Percentiles rank a stretch among this genome's conserved stretches.
These are phyloP conservation scores for Danio aesculapii DNA, from an alignment of 2,797 vertebrate genomes.

Conservation along the genomic window DNA sequence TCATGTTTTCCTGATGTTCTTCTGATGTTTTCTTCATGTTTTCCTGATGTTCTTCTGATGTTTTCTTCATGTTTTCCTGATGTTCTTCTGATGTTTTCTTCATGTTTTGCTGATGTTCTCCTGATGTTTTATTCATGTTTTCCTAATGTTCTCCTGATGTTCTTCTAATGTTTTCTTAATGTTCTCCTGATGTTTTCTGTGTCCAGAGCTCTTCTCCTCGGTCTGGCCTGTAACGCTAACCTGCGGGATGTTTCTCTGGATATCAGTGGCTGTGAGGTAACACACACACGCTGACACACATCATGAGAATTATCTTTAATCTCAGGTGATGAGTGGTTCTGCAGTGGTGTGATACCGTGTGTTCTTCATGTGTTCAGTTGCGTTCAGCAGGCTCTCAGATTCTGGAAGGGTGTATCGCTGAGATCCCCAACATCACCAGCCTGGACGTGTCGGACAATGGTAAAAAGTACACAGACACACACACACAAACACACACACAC, in stretches of 20 bases:
- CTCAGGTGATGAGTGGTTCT: not conserved
- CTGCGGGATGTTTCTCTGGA: slow-evolving; percentile 93
- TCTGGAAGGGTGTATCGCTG: slow-evolving; percentile 95
- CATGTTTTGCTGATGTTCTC: fast-evolving
- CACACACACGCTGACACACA: not conserved
- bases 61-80: fast-evolving
- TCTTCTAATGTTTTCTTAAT: fast-evolving
- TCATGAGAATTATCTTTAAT: not conserved
- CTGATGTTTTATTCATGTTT: not conserved
- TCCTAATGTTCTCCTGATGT: fast-evolving
- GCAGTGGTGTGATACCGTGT: slow-evolving; percentile 20
- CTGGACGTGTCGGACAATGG: slow-evolving; percentile 97
- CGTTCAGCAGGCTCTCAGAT: slow-evolving; percentile 94
- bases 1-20: not conserved
- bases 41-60: fast-evolving
- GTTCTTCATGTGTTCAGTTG: slow-evolving; percentile 76
- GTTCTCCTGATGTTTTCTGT: not conserved
- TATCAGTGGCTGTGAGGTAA: slow-evolving; percentile 95
- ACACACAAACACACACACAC: not conserved
- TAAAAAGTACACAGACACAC: slow-evolving; percentile 67
- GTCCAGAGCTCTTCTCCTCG: slow-evolving; percentile 89
- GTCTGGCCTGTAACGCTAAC: slow-evolving; percentile 93
- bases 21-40: fast-evolving
- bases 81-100: fast-evolving
- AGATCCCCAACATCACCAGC: slow-evolving; percentile 95